Evolutionary conservation across 2,797 vertebrate species (phyloP).

Genomic region (Chloroceryle inda): DNA sequence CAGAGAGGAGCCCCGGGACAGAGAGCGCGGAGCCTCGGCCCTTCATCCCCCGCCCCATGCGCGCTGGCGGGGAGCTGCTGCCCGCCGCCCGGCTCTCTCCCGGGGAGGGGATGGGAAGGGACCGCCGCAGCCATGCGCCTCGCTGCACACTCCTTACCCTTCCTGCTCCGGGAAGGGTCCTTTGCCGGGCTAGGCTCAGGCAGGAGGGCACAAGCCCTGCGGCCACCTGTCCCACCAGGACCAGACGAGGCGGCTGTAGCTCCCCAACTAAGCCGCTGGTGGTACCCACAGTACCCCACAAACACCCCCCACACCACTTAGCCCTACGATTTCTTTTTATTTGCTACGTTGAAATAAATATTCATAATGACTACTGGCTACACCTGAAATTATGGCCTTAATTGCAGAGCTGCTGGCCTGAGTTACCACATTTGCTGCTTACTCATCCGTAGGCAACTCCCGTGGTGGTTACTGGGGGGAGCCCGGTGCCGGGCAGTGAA

Average conservation of each 20-base stretch:
- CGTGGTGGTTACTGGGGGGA: neutral
- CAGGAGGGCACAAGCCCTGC: neutral
- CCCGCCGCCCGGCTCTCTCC: neutral
- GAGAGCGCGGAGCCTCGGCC: neutral
- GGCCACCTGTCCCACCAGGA: neutral
- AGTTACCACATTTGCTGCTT: constrained; percentile 25
- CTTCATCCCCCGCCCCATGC: neutral
- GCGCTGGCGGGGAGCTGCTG: neutral
- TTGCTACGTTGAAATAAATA: constrained; percentile 42
- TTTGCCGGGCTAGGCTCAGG: neutral
- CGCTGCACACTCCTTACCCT: neutral
- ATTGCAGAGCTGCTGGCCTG: constrained; percentile 36
- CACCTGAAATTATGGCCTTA: constrained; percentile 56
- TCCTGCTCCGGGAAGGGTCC: neutral
- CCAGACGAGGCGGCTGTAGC: neutral
- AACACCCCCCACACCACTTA: rapidly evolving
- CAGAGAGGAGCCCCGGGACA: neutral
- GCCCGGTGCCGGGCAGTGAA: neutral
- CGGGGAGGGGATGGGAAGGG: neutral
- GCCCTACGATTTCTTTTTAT: neutral
- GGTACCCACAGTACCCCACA: neutral
- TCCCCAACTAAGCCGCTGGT: neutral
- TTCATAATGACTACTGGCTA: constrained; percentile 21
- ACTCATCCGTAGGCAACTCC: constrained; percentile 10
- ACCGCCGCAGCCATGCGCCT: neutral